Conservation (phyloP, 2,888 invertebrate species). For the Drosophila maculinotata region DNA sequence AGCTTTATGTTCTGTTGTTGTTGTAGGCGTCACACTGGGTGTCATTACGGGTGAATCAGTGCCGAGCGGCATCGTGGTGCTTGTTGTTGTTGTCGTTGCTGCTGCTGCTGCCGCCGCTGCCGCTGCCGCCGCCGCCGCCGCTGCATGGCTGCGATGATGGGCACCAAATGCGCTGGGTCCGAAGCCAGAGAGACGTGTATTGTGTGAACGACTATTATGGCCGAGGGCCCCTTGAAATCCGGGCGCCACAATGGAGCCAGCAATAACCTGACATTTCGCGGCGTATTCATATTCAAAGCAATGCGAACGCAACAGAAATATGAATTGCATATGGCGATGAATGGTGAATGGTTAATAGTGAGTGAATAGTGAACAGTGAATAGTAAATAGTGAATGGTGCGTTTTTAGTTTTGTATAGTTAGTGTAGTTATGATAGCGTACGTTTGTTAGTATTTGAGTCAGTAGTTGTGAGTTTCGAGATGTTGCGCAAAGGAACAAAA, state of each 20-base stretch:
- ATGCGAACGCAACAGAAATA: slow-evolving; percentile 14
- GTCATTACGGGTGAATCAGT: slow-evolving; percentile 33
- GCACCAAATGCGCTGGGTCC: slow-evolving; percentile 52
- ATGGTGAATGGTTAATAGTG: slow-evolving; percentile 15
- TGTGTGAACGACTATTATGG: slow-evolving; percentile 83
- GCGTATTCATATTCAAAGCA: slow-evolving; percentile 38
- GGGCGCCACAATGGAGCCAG: slow-evolving; percentile 84
- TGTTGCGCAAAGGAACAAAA: slow-evolving; percentile 46
- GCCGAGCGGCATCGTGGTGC: slow-evolving; percentile 30
- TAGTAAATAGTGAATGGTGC: slow-evolving; percentile 25
- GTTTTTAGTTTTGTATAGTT: background rate
- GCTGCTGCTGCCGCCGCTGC: slow-evolving; percentile 42
- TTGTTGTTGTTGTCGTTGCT: slow-evolving; percentile 43
- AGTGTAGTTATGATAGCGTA: background rate
- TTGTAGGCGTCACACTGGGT: slow-evolving; percentile 41
- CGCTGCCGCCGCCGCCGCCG: slow-evolving; percentile 43
- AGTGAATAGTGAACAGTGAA: slow-evolving; percentile 8
- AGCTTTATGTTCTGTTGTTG: slow-evolving; percentile 61
- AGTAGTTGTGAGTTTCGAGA: background rate
- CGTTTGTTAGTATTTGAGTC: background rate
- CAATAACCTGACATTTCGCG: slow-evolving; percentile 75
- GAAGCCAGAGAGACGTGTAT: slow-evolving; percentile 68
- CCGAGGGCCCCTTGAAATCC: slow-evolving; percentile 83
- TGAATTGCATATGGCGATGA: slow-evolving; percentile 10
- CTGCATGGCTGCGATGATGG: slow-evolving; percentile 57